These are phyloP conservation scores for Cydia amplana DNA, from an alignment of 1,140 invertebrate genomes.

Conservation along the genomic window DNA sequence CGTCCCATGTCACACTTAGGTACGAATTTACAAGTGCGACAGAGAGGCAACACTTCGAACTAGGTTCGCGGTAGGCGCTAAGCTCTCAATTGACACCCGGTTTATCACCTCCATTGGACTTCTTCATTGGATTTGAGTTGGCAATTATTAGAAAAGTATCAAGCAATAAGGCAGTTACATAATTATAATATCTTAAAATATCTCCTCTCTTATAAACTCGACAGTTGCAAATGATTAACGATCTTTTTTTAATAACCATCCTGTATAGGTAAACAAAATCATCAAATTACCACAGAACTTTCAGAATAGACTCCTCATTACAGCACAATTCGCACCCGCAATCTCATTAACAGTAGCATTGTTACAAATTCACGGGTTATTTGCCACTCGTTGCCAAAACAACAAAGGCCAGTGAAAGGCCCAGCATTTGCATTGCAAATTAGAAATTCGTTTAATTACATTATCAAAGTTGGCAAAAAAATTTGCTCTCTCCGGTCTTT, in stretches of 20 bases:
- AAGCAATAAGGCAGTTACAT: too few relatives aligned
- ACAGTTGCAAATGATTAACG: too few relatives aligned
- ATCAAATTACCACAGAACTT: background rate
- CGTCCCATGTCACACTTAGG: too few relatives aligned
- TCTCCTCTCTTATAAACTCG: too few relatives aligned
- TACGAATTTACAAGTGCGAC: too few relatives aligned
- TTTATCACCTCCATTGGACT: too few relatives aligned
- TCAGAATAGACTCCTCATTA: background rate
- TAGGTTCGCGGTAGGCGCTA: too few relatives aligned
- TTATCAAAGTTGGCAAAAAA: conserved; percentile 31
- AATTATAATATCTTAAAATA: too few relatives aligned
- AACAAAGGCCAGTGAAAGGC: conserved; percentile 31
- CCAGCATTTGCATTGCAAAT: conserved; percentile 30
- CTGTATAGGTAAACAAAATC: background rate
- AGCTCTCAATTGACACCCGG: too few relatives aligned
- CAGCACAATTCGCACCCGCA: background rate
- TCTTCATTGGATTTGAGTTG: too few relatives aligned
- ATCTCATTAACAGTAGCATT: conserved; percentile 25
- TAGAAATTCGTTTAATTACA: conserved; percentile 35
- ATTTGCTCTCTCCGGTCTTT: conserved; percentile 27
- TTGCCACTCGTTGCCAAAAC: conserved; percentile 24
- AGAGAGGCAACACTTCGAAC: too few relatives aligned
- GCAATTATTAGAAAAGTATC: too few relatives aligned
- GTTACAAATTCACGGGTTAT: conserved; percentile 15
- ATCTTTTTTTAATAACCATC: background rate